Evolutionary conservation across 2,113 vertebrate genomes (phyloP).

Genomic region (Chitala chitala): DNA sequence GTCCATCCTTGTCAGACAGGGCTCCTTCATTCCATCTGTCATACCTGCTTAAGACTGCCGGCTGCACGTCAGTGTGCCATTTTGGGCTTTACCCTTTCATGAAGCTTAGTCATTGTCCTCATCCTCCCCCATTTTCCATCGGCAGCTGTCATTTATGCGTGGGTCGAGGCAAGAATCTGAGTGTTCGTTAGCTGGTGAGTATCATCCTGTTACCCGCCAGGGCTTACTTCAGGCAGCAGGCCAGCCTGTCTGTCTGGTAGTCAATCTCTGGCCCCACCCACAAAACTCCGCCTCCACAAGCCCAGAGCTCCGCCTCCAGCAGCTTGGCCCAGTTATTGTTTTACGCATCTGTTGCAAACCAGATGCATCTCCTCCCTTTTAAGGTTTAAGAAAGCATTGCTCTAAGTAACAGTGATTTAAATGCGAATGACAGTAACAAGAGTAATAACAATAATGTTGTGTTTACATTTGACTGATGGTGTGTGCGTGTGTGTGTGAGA

Average conservation of each 20-base stretch:
- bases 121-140: neutral
- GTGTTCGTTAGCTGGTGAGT: neutral
- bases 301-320: constrained; percentile 38
- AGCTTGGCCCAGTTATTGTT: constrained; percentile 57
- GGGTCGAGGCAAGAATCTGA: neutral
- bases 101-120: neutral
- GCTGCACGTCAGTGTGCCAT: neutral
- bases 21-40: neutral
- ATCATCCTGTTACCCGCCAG: neutral
- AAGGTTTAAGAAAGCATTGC: constrained; percentile 60
- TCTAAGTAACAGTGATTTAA: constrained; percentile 52
- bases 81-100: neutral
- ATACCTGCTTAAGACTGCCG: constrained; percentile 7
- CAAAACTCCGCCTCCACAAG: constrained; percentile 42
- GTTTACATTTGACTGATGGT: constrained; percentile 63
- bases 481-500: constrained; percentile 43
- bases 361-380: constrained; percentile 62
- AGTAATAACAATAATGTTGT: constrained; percentile 58
- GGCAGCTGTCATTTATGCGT: neutral
- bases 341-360: constrained; percentile 56
- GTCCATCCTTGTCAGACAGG: neutral
- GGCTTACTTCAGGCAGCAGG: neutral
- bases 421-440: constrained; percentile 55
- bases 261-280: constrained; percentile 32
- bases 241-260: neutral